Evolutionary conservation across 2,888 invertebrate genomes (phyloP), one percentile per base, ranked within the genome.

Genomic region (Eupeodes luniger): DNA sequence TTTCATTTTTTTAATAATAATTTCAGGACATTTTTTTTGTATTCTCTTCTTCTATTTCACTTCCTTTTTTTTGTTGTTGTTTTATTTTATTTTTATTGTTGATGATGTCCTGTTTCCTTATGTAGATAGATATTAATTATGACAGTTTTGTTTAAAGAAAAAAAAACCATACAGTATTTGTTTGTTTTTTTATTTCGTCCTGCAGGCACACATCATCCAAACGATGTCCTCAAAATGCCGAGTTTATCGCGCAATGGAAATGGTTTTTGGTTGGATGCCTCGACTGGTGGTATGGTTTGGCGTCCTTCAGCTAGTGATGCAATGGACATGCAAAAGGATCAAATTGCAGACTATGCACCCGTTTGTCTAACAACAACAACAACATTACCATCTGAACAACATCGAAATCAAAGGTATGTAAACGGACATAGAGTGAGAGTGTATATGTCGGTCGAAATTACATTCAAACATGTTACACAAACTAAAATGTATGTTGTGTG

Each of bases 311-410:
- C 92, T 77, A 91, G 90, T 83, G 92, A 93, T 90, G 90, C 93
- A 76, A 90, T 93, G 89, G 93, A 93, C 90, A 92, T 93, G 91
- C 93, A 93, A 90, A 93, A 93, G 91, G 94, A 93, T 92, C 93
- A 93, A 90, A 94, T 94, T 76, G 93, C 93, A 81, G 94, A 94
- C 92, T 94, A 94, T 91, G 93, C 94, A 36, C 94, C 94, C 6
- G 94, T 94, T 70, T 93, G 93, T 90, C 91, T 92, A 85, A 91
- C 92, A 80, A 85, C 85, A 82, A 89, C 90, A 84, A 89, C 90
- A 81, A 86, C 89, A 84, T 59, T 84, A 16, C 81, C 89, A 59
- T 64, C 74, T 36, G 89, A 85, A 70, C 82, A 89, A 62, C 82
- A 83, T 72, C 78, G 89, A 53, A 89, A 87, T 86, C 87, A 86